Evolutionary conservation across 2,113 vertebrate species (phyloP).

Genomic region (Rhinopomastus cyanomelas): DNA sequence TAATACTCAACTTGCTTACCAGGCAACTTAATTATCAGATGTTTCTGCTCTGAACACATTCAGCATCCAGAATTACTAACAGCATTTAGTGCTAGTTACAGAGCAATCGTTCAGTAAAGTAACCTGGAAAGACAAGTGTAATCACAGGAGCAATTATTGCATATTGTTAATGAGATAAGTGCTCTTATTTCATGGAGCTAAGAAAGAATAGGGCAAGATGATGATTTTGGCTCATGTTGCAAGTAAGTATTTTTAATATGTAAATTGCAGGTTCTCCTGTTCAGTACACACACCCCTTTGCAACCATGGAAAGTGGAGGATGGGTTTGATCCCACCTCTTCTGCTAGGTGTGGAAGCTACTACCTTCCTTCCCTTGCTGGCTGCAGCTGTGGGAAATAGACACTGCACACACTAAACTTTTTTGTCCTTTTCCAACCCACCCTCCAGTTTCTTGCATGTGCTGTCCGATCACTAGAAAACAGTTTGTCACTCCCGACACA

Average conservation of each 20-base stretch:
- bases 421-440: neutral
- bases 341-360: neutral
- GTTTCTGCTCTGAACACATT: neutral
- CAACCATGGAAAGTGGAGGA: neutral
- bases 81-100: neutral
- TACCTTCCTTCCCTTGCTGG: neutral
- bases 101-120: neutral
- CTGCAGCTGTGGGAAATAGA: neutral
- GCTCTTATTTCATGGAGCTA: neutral
- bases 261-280: neutral
- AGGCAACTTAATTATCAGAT: neutral
- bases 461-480: neutral
- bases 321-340: neutral
- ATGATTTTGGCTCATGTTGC: neutral
- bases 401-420: neutral
- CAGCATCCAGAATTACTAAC: neutral
- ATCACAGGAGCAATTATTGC: neutral
- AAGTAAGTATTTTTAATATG: neutral
- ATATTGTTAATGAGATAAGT: neutral
- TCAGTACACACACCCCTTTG: neutral
- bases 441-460: neutral
- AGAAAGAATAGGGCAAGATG: neutral
- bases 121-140: neutral
- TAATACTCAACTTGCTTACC: neutral
- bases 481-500: neutral